Conservation (phyloP, 2,113 vertebrate species). For the Atherinomorus stipes region DNA sequence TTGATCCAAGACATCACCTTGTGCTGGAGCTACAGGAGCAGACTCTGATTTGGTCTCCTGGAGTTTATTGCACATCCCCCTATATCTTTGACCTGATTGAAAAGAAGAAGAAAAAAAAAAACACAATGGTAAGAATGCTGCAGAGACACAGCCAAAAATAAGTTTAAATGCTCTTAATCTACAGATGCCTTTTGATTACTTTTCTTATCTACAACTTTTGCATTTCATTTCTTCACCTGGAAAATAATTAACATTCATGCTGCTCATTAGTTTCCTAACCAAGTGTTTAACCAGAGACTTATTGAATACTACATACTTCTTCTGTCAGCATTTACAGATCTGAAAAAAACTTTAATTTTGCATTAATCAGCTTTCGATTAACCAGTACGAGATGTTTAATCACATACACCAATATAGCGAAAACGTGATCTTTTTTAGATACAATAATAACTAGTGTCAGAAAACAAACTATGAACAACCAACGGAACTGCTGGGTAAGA, state of each 20-base stretch:
- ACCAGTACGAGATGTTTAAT: no score
- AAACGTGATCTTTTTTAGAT: no score
- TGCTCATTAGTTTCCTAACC: not conserved
- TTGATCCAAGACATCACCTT: conserved; percentile 45
- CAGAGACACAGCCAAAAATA: no score
- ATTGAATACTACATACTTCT: no score
- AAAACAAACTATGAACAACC: no score
- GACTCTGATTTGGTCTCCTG: conserved; percentile 56
- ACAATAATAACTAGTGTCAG: no score
- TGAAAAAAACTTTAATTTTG: no score
- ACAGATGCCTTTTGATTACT: not conserved
- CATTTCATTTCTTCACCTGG: not conserved
- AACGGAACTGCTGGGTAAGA: no score
- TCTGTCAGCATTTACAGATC: no score
- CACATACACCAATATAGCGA: no score
- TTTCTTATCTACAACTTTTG: not conserved
- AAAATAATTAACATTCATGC: not conserved
- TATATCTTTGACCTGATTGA: conserved; percentile 72
- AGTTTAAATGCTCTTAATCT: not conserved
- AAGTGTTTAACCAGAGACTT: no score
- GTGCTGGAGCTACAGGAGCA: conserved; percentile 35
- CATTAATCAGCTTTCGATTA: no score
- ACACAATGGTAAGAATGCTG: not conserved
- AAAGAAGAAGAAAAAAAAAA: conserved; percentile 2
- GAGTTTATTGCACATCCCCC: conserved; percentile 79